phyloP scores from a whole-genome alignment of 1,140 invertebrate genomes.

The Papilio helenus region DNA sequence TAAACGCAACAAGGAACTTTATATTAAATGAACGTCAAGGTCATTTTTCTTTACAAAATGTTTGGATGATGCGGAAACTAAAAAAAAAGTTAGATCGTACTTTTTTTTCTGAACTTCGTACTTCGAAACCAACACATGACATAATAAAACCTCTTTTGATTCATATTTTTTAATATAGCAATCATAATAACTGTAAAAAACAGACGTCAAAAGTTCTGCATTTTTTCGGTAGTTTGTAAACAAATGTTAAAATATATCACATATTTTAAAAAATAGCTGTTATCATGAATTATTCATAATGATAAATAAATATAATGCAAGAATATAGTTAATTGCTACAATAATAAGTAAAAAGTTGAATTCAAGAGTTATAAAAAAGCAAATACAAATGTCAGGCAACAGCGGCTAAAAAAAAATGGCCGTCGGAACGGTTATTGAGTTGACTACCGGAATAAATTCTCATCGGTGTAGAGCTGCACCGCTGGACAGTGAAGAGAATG shows the following conservation, averaged over 20 bases:
- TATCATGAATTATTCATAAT: not conserved
- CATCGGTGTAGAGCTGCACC: constrained; percentile 55
- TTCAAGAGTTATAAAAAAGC: not conserved
- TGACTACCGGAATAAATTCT: constrained; percentile 68
- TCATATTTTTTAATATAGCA: not conserved
- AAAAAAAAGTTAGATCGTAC: not conserved
- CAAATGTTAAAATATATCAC: too few species aligned
- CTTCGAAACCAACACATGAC: not conserved
- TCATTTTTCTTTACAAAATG: not conserved
- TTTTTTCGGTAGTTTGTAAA: not conserved
- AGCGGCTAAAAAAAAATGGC: constrained; percentile 55
- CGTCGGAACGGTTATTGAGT: constrained; percentile 41
- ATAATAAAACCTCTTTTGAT: not conserved
- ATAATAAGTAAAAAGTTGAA: not conserved
- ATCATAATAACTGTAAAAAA: not conserved
- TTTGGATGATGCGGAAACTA: not conserved
- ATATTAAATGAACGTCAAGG: not conserved
- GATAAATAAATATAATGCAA: not conserved
- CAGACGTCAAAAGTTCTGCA: not conserved
- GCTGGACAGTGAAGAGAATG: constrained; percentile 50
- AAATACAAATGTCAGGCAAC: constrained; percentile 1
- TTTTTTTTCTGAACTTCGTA: too few species aligned
- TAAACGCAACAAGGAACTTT: not conserved
- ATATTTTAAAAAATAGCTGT: not conserved
- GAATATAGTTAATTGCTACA: not conserved